Percentiles rank a stretch among this genome's conserved stretches.
phyloP scores from a whole-genome alignment of 2,797 vertebrate species.

The Crocidura indochinensis region DNA sequence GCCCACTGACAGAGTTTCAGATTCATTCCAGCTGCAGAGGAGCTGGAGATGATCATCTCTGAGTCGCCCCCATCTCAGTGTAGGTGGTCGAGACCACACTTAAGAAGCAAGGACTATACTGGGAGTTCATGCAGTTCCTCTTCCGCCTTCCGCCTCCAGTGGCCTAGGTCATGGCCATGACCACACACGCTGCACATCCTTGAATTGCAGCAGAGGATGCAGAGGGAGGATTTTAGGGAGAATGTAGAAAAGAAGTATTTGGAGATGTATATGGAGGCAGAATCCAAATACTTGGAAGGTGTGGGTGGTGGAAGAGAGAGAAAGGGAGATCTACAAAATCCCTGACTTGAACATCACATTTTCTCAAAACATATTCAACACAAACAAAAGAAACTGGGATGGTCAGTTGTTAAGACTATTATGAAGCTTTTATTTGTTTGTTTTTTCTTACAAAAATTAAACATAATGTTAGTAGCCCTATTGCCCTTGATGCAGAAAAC shows the following conservation, averaged over 20 bases:
- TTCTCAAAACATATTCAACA: not conserved
- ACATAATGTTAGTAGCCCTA: not conserved
- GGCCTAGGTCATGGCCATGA: conserved; percentile 5
- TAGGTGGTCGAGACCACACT: not conserved
- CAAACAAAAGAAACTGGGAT: not conserved
- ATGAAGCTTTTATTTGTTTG: not conserved
- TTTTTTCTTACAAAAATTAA: conserved; percentile 49
- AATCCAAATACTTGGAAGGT: not conserved
- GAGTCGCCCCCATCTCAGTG: not conserved
- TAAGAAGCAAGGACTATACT: conserved; percentile 23
- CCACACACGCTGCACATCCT: not conserved
- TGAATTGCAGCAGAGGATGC: not conserved
- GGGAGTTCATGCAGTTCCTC: not conserved
- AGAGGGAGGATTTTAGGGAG: not conserved
- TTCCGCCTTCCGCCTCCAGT: not conserved
- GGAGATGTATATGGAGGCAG: not conserved
- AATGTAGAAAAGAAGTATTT: not conserved
- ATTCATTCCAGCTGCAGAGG: not conserved
- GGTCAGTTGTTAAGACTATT: not conserved
- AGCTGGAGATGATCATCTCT: not conserved
- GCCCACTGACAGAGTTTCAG: not conserved
- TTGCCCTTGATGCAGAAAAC: not conserved
- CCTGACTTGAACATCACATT: not conserved
- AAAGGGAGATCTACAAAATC: not conserved
- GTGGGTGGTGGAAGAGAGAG: not conserved